Conservation (phyloP, 2,888 invertebrate species). For the Helleia helle region DNA sequence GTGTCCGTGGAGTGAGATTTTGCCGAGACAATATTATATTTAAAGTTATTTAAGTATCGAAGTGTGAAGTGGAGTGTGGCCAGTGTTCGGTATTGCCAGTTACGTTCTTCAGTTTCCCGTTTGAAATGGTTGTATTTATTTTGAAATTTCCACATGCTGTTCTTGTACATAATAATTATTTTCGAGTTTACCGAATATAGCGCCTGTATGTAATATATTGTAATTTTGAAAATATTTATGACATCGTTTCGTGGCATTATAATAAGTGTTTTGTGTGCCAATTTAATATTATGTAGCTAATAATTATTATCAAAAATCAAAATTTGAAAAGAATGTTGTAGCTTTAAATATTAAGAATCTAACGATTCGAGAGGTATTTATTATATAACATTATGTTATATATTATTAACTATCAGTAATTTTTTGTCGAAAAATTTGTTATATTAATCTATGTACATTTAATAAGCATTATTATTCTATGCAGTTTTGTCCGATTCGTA, state of each 20-base stretch:
- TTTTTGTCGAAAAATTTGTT: constrained; percentile 37
- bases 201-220: background rate
- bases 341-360: constrained; percentile 71
- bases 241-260: constrained; percentile 7
- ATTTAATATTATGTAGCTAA: constrained; percentile 23
- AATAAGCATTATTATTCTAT: constrained; percentile 31
- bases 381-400: constrained; percentile 12
- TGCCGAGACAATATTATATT: constrained; percentile 70
- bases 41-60: constrained; percentile 49
- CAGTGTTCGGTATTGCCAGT: constrained; percentile 5
- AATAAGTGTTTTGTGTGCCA: constrained; percentile 45
- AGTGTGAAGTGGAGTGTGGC: constrained; percentile 35
- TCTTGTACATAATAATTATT: background rate
- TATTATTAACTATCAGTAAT: constrained; percentile 25
- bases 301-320: constrained; percentile 14
- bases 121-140: background rate
- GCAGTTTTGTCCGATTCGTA: constrained; percentile 37
- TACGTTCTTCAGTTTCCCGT: background rate
- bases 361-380: constrained; percentile 40
- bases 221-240: constrained; percentile 7
- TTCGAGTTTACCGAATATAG: background rate
- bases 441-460: constrained; percentile 36
- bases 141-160: background rate
- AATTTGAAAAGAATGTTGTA: constrained; percentile 34
- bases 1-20: constrained; percentile 71